Base-by-base conservation (phyloP, 2,113 vertebrate species). In the Oncorhynchus clarkii region DNA sequence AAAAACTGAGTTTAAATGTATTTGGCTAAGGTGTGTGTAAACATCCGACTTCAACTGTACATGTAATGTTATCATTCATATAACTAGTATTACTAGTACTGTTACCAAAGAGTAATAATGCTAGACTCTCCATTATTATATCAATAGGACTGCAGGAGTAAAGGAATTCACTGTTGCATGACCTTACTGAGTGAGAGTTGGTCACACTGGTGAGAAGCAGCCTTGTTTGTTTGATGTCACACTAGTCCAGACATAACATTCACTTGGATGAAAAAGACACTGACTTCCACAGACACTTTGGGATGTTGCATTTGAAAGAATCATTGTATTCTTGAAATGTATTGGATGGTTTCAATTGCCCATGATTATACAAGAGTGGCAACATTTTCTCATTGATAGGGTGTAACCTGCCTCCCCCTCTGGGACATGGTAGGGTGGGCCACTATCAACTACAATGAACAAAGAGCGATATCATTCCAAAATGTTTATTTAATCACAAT, bases 401-500 rank as follows among this genome's bases (percentile, higher is more conserved):
- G n/a, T 45, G 34, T 24, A 65, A 45, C 72, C 71, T 62, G 60
- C 29, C 48, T 20, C 60, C 39, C 1, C 31, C 22, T 27, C 27
- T 59, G 26, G 24, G 26, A 12, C 5, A 59, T 16, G 27, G 12
- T 22, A 70, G 39, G 39, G 31, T 70, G 67, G 51, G 26, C 48
- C 70, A 8, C 22, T 9, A 31, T 34, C 26, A 31, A 34, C 69
- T 60, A 70, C 27, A 65, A 45, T 71, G 39, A 31, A 31, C 60
- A 71, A 68, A 69, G 59, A 31, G 65, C 45, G 39, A 45, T 73
- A 64, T 57, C 14, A 59, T 45, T 45, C 39, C 20, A 24, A 73
- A 79, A 49, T 24, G 60, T 64, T 34, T 73, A 27, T 77, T 71
- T 65, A 29, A 62, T 70, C 51, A 26, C 49, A 68, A 29, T 62